These are phyloP conservation scores for Thereva nobilitata DNA, from an alignment of 2,888 invertebrate species.

Conservation along the genomic window DNA sequence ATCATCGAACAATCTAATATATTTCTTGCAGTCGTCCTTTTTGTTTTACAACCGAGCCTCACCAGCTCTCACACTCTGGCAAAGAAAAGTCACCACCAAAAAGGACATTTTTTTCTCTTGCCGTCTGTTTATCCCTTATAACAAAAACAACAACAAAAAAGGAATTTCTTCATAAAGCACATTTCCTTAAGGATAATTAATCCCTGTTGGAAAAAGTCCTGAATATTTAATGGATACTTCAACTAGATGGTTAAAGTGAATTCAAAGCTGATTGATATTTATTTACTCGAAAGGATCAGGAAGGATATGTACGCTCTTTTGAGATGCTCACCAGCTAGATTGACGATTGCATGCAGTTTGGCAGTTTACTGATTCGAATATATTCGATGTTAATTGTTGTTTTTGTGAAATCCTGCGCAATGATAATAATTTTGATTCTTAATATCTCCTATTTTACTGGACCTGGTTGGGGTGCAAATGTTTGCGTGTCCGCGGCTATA, in stretches of 20 bases:
- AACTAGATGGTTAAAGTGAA: slow-evolving; percentile 4
- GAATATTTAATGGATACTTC: slow-evolving; percentile 28
- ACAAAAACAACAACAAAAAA: neutral
- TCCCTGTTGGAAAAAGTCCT: slow-evolving; percentile 26
- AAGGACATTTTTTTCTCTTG: slow-evolving; percentile 32
- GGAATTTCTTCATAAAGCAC: slow-evolving; percentile 41
- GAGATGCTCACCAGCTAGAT: slow-evolving; percentile 16
- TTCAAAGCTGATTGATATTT: slow-evolving; percentile 29
- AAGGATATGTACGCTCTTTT: neutral
- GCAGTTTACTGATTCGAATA: slow-evolving; percentile 8
- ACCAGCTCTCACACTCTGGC: slow-evolving; percentile 10
- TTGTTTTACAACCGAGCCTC: neutral
- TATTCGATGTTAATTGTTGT: slow-evolving; percentile 18
- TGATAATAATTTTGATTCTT: slow-evolving; percentile 32
- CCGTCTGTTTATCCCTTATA: neutral
- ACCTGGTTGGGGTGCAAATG: neutral
- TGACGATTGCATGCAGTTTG: slow-evolving; percentile 34
- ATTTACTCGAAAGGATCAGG: slow-evolving; percentile 14
- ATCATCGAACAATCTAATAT: slow-evolving; percentile 42
- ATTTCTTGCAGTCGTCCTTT: slow-evolving; percentile 32
- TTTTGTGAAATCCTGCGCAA: slow-evolving; percentile 28
- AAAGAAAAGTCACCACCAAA: slow-evolving; percentile 9
- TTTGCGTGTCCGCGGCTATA: slow-evolving; percentile 15
- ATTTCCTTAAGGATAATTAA: slow-evolving; percentile 29
- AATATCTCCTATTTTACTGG: neutral